These are phyloP conservation scores for Antheraea yamamai DNA, from an alignment of 2,888 invertebrate species.

Conservation along the genomic window DNA sequence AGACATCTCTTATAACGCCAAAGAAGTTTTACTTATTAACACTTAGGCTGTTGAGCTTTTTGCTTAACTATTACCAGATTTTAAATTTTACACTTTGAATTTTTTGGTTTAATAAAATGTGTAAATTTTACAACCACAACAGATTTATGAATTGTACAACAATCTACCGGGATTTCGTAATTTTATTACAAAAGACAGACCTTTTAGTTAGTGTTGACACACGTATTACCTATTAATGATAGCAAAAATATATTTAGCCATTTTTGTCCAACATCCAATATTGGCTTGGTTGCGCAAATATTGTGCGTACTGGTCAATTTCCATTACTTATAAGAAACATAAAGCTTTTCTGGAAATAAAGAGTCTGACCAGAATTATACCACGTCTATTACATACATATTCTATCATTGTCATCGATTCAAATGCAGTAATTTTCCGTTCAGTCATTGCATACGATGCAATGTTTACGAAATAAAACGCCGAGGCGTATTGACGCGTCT, in stretches of 20 bases:
- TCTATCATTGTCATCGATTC: constrained; percentile 3
- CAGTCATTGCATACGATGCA: constrained; percentile 49
- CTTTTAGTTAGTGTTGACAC: neutral
- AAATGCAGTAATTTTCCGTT: constrained; percentile 57
- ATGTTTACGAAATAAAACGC: constrained; percentile 72
- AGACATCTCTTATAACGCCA: too few species aligned
- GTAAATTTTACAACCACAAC: too few species aligned
- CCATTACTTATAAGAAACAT: neutral
- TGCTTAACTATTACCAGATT: neutral
- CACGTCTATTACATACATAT: neutral
- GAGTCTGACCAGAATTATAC: neutral
- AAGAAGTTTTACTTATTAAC: neutral
- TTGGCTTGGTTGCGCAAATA: neutral
- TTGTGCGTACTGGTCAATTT: neutral
- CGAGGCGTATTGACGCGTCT: constrained; percentile 37
- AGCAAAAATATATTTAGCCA: neutral
- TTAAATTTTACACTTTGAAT: neutral
- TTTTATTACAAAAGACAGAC: neutral
- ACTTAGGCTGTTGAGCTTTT: neutral
- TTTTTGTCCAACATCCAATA: neutral
- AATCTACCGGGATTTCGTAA: neutral
- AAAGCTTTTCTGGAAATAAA: neutral
- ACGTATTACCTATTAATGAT: neutral
- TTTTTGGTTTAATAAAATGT: neutral
- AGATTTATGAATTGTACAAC: neutral